A percentile compares a stretch with the other conserved stretches of the same genome.
Evolutionary conservation across 2,797 vertebrate species (phyloP).

Genomic region (Sebastes oblongus): DNA sequence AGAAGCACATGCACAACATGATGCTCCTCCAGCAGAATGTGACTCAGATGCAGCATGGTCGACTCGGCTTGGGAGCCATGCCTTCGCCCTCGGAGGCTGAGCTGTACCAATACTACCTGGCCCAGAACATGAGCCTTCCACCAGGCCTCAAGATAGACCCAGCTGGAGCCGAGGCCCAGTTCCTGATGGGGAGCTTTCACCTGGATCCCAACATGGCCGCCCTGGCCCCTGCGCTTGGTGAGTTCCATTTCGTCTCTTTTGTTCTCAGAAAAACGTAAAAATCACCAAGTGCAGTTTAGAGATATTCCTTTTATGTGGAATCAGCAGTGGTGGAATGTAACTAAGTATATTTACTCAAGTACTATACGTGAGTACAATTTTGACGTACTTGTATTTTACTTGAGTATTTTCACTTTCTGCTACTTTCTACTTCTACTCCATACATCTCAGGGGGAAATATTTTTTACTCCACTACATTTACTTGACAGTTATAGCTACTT

Average conservation of each 20-base stretch:
- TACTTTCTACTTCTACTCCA: no score
- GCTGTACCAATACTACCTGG: slow-evolving; percentile 99
- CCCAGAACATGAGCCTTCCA: slow-evolving; percentile 96
- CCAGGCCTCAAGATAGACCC: slow-evolving; percentile 93
- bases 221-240: slow-evolving; percentile 92
- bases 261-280: slow-evolving; percentile 1
- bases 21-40: slow-evolving; percentile 99
- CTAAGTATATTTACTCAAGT: no score
- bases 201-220: slow-evolving; percentile 92
- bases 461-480: no score
- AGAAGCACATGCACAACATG: slow-evolving; percentile 99
- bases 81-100: slow-evolving; percentile 95
- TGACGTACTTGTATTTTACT: no score
- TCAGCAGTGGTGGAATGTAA: neutral
- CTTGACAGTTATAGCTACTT: no score
- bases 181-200: slow-evolving; percentile 95
- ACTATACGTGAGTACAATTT: no score
- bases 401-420: no score
- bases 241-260: slow-evolving; percentile 58
- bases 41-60: slow-evolving; percentile 93
- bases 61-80: slow-evolving; percentile 92
- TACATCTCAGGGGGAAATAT: no score
- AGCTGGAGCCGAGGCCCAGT: slow-evolving; percentile 89
- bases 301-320: neutral
- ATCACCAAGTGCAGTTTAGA: neutral